These are phyloP conservation scores for Macrostomum cliftonense DNA, from an alignment of 2,888 invertebrate species.

Conservation along the genomic window DNA sequence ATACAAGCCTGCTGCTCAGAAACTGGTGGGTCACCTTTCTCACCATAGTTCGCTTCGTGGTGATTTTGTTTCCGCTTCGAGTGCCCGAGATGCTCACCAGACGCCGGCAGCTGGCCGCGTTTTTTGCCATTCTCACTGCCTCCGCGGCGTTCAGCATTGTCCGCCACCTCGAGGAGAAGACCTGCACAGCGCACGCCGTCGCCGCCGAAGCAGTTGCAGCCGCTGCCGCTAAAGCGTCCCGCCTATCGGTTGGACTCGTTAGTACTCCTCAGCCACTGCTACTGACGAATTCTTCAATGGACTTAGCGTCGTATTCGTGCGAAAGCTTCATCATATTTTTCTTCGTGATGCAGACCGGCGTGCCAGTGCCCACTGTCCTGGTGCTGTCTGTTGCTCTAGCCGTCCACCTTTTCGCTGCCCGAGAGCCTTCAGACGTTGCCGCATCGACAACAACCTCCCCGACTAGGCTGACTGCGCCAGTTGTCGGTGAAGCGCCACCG, in stretches of 20 bases:
- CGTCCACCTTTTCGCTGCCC: neutral
- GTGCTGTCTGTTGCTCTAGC: constrained; percentile 6
- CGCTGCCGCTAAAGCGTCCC: too few relatives aligned
- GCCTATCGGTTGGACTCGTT: too few relatives aligned
- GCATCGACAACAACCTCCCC: neutral
- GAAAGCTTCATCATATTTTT: neutral
- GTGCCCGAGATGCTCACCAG: constrained; percentile 3
- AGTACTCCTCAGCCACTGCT: too few relatives aligned
- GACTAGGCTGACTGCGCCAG: too few relatives aligned
- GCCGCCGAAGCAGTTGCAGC: too few relatives aligned
- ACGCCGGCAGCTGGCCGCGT: constrained; percentile 1
- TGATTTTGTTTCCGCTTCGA: constrained; percentile 6
- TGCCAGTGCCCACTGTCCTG: constrained; percentile 8
- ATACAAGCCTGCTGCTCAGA: constrained; percentile 2
- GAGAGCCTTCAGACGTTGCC: neutral
- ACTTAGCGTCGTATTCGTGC: too few relatives aligned
- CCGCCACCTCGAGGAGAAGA: too few relatives aligned
- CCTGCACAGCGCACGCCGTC: too few relatives aligned
- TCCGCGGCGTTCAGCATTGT: neutral
- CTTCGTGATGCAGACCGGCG: constrained; percentile 6
- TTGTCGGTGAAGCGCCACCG: too few relatives aligned
- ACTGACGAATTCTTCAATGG: too few relatives aligned
- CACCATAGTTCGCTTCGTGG: constrained; percentile 7
- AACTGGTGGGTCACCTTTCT: constrained; percentile 10
- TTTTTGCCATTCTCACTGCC: neutral